Evolutionary conservation across 2,797 vertebrate genomes (phyloP).

Genomic region (Anguilla obscura): DNA sequence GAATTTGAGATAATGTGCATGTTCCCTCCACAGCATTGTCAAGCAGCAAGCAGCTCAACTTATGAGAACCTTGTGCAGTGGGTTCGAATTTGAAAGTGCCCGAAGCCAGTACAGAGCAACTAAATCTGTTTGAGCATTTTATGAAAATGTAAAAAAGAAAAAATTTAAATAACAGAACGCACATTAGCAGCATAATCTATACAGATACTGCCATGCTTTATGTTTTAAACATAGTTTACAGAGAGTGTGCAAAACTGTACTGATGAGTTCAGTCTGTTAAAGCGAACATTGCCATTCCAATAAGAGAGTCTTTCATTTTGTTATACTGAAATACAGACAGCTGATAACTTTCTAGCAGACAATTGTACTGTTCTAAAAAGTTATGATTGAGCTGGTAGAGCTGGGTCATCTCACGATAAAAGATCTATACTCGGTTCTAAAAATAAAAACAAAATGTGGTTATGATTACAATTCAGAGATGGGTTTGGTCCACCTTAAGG

Average conservation of each 20-base stretch:
- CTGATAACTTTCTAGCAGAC: too few species aligned
- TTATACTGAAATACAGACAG: too few species aligned
- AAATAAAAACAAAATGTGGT: too few species aligned
- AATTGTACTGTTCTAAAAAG: too few species aligned
- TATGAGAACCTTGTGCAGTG: neutral
- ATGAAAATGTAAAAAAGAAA: neutral
- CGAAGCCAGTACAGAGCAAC: neutral
- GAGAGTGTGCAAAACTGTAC: neutral
- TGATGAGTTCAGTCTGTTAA: neutral
- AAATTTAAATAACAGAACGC: neutral
- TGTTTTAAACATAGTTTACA: neutral
- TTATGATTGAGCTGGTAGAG: too few species aligned
- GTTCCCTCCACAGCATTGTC: neutral
- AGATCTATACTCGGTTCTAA: too few species aligned
- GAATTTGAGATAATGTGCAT: neutral
- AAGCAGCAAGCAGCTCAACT: neutral
- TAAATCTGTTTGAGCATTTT: neutral
- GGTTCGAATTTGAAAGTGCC: neutral
- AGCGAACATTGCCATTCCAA: neutral
- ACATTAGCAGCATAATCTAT: neutral
- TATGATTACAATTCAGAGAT: too few species aligned
- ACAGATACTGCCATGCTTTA: neutral
- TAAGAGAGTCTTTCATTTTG: neutral
- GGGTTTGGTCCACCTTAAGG: too few species aligned
- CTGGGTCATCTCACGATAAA: too few species aligned